phyloP scores from a whole-genome alignment of 1,140 invertebrate species.

The Drosophila orena region DNA sequence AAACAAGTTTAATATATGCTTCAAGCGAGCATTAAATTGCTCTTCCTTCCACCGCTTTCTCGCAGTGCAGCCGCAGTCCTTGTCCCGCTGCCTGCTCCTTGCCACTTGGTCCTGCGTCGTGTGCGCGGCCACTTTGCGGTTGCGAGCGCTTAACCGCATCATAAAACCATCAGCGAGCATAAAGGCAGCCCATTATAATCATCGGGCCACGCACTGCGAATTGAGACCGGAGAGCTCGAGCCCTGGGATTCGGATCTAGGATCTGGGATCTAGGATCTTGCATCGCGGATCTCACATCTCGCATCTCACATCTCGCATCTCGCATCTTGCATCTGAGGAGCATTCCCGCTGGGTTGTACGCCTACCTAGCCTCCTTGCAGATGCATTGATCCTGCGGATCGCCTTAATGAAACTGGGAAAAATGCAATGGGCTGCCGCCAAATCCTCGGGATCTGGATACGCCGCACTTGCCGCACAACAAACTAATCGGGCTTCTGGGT shows the following conservation, averaged over 20 bases:
- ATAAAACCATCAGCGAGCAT: constrained; percentile 80
- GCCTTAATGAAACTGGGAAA: constrained; percentile 66
- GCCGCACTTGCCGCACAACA: constrained; percentile 28
- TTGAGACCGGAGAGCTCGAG: constrained; percentile 4
- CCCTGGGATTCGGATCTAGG: background rate
- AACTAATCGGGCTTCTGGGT: constrained; percentile 17
- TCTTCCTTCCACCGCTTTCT: background rate
- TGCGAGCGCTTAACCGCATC: constrained; percentile 81
- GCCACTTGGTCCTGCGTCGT: constrained; percentile 32
- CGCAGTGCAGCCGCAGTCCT: constrained; percentile 8
- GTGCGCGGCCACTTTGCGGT: constrained; percentile 77
- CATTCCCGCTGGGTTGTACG: constrained; percentile 10
- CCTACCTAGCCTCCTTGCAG: constrained; percentile 13
- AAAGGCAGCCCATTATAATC: constrained; percentile 81
- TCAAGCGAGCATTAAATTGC: too few species aligned
- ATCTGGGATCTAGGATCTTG: background rate
- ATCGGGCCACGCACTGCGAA: constrained; percentile 66
- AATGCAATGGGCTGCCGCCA: constrained; percentile 19
- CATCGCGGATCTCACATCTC: background rate
- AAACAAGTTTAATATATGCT: too few species aligned
- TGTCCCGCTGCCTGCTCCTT: background rate
- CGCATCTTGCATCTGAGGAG: background rate
- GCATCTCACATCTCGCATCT: background rate
- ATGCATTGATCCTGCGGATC: constrained; percentile 61
- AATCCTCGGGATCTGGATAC: constrained; percentile 15